Percentiles rank a stretch among this genome's conserved stretches.
These are phyloP conservation scores for Venturia canescens DNA, from an alignment of 1,140 invertebrate species.

Conservation along the genomic window DNA sequence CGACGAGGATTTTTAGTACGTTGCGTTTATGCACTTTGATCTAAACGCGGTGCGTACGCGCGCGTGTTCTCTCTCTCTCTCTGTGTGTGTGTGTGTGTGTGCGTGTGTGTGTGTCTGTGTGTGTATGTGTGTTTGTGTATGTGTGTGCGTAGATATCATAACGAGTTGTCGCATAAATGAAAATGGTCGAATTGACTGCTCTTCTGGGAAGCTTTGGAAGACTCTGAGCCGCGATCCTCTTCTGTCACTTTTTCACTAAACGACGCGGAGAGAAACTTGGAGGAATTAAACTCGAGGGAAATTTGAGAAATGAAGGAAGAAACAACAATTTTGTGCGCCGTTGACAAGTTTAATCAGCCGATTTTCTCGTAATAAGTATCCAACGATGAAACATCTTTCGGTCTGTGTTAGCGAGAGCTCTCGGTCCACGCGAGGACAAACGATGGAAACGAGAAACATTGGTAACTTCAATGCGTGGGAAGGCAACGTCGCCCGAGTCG, in stretches of 20 bases:
- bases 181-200: slow-evolving; percentile 22
- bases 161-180: slow-evolving; percentile 18
- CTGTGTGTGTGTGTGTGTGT: neutral
- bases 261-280: no score
- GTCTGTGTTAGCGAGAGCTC: neutral
- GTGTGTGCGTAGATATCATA: neutral
- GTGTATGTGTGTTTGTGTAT: neutral
- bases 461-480: slow-evolving; percentile 34
- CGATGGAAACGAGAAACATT: neutral
- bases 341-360: neutral
- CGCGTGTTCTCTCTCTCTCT: no score
- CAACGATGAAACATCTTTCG: neutral
- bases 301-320: no score
- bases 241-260: neutral
- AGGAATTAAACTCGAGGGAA: no score
- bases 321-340: no score
- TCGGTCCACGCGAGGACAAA: neutral
- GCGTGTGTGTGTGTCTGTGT: neutral
- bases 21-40: neutral
- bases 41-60: neutral
- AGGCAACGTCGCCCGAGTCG: slow-evolving; percentile 1
- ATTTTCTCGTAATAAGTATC: neutral
- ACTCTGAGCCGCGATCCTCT: neutral
- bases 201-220: neutral
- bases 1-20: slow-evolving; percentile 13